A percentile compares a stretch with the other conserved stretches of the same genome.
Conservation (phyloP, 2,888 invertebrate genomes). For the Platypus cylindrus region DNA sequence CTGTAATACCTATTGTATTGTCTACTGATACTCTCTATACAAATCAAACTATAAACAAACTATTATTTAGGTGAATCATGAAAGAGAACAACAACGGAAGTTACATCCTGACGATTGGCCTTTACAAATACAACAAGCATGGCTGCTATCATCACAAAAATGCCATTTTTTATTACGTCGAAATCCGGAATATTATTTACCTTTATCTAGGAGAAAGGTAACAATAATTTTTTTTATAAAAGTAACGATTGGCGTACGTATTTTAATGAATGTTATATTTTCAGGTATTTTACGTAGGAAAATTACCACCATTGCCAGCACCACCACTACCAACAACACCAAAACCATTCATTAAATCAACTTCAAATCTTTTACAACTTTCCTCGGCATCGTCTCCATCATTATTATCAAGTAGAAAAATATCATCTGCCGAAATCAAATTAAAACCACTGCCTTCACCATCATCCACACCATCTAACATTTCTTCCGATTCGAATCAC, state of each 20-base stretch:
- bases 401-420: slow-evolving; percentile 26
- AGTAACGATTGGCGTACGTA: no score
- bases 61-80: slow-evolving; percentile 36
- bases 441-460: slow-evolving; percentile 7
- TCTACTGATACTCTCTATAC: no score
- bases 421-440: slow-evolving; percentile 22
- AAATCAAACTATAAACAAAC: neutral
- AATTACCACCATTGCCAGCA: slow-evolving; percentile 35
- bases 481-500: slow-evolving; percentile 4
- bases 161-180: slow-evolving; percentile 74
- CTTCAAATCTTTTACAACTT: slow-evolving; percentile 31
- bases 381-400: slow-evolving; percentile 32
- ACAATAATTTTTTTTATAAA: no score
- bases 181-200: slow-evolving; percentile 66
- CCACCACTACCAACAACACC: slow-evolving; percentile 25
- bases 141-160: slow-evolving; percentile 48
- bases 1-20: neutral
- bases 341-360: no score
- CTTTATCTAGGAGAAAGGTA: slow-evolving; percentile 40
- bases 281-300: slow-evolving; percentile 46
- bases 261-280: slow-evolving; percentile 19
- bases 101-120: slow-evolving; percentile 79
- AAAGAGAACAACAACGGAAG: slow-evolving; percentile 78
- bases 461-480: neutral
- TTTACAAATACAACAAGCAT: slow-evolving; percentile 64